Conservation (phyloP, 2,113 vertebrate genomes). For the Urocolius indicus region DNA sequence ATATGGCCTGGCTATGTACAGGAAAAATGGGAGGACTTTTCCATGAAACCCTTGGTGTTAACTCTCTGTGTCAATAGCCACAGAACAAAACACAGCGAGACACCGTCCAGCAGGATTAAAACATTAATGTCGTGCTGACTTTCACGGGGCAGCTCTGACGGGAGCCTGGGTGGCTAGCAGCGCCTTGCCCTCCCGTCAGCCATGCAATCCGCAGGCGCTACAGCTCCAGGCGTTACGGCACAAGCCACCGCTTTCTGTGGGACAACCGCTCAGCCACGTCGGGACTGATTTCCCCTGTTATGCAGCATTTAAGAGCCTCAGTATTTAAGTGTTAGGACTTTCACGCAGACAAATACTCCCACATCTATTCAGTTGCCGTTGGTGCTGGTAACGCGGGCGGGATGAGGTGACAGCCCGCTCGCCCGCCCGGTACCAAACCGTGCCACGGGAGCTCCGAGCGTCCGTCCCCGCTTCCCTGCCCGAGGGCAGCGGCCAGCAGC, state of each 20-base stretch:
- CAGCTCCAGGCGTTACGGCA: background rate
- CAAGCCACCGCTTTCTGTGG: background rate
- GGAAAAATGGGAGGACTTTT: background rate
- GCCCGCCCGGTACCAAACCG: background rate
- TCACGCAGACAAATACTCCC: background rate
- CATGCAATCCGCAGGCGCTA: accelerated
- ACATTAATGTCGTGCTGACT: accelerated
- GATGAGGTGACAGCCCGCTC: background rate
- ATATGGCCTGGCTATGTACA: accelerated
- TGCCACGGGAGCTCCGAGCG: background rate
- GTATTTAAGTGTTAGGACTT: accelerated
- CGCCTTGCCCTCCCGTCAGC: background rate
- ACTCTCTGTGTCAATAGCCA: accelerated
- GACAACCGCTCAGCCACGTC: background rate
- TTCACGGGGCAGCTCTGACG: background rate
- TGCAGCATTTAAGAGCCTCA: background rate
- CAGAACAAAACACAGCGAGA: background rate
- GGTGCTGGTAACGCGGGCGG: background rate
- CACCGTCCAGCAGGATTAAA: background rate
- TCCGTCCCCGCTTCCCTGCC: background rate
- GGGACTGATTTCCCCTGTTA: accelerated
- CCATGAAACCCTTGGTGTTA: background rate
- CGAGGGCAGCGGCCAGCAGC: background rate
- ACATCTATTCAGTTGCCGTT: accelerated
- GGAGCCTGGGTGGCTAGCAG: background rate